phyloP scores from a whole-genome alignment of 2,888 invertebrate genomes.

The Pammene aurita region DNA sequence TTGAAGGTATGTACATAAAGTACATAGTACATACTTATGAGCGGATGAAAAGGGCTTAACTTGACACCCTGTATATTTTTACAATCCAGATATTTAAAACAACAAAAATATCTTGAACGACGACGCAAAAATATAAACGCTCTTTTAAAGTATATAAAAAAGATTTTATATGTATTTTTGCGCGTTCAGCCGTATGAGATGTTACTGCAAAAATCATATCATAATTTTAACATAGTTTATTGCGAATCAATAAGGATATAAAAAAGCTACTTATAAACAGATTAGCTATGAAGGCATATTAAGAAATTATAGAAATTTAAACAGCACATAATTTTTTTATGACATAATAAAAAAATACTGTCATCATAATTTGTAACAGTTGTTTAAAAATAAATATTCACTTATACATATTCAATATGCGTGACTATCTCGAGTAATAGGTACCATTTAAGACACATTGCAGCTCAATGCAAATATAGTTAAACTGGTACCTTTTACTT shows the following conservation, averaged over 20 bases:
- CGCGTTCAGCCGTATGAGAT: neutral
- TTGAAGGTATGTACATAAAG: too few species aligned
- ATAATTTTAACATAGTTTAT: too few species aligned
- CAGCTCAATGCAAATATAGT: neutral
- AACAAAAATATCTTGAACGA: too few species aligned
- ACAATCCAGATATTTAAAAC: too few species aligned
- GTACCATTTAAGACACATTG: neutral
- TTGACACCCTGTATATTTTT: too few species aligned
- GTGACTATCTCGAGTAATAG: neutral
- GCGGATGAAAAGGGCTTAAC: too few species aligned
- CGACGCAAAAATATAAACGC: too few species aligned
- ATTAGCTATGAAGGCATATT: constrained; percentile 15
- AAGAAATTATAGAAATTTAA: constrained; percentile 6
- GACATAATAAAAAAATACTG: constrained; percentile 3
- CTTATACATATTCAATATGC: neutral
- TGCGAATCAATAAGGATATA: too few species aligned
- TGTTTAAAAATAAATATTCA: constrained; percentile 12
- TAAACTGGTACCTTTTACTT: neutral
- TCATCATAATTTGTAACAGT: neutral
- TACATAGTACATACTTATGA: too few species aligned
- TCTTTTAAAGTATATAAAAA: too few species aligned
- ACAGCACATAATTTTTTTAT: neutral
- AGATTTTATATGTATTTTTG: neutral
- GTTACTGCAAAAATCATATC: neutral
- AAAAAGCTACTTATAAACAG: constrained; percentile 8